Evolutionary conservation across 2,888 invertebrate genomes (phyloP).

Genomic region (Thysanoteuthis rhombus): DNA sequence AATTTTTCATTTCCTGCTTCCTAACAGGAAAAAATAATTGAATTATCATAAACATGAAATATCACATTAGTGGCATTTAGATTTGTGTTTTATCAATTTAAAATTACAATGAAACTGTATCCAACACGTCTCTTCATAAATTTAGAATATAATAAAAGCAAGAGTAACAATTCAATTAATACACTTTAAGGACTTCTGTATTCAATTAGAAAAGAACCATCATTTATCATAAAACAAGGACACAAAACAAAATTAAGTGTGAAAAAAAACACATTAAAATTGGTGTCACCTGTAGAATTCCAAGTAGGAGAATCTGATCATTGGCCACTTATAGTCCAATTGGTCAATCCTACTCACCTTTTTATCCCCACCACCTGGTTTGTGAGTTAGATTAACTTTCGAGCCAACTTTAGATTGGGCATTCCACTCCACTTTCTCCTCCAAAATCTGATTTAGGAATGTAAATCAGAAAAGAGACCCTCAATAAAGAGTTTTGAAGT

Average conservation of each 20-base stretch:
- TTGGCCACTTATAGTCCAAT: not conserved
- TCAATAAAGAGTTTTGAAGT: not conserved
- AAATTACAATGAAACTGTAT: no score
- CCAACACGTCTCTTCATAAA: no score
- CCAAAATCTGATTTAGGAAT: conserved; percentile 36
- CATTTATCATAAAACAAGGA: not conserved
- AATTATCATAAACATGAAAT: no score
- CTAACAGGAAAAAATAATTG: no score
- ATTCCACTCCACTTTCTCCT: conserved; percentile 47
- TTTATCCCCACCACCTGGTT: conserved; percentile 73
- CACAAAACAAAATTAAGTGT: not conserved
- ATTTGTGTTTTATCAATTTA: no score
- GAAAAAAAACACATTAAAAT: not conserved
- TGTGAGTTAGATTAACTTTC: conserved; percentile 50
- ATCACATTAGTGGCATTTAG: no score
- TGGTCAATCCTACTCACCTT: conserved; percentile 70
- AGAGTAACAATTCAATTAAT: not conserved
- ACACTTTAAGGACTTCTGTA: not conserved
- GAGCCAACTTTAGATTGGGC: conserved; percentile 54
- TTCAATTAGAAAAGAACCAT: not conserved
- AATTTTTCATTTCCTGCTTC: no score
- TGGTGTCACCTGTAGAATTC: not conserved
- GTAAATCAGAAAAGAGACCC: not conserved
- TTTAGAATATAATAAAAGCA: not conserved
- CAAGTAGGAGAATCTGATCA: not conserved